Evolutionary conservation across 2,113 vertebrate species (phyloP).

Genomic region (Cacatua alba): DNA sequence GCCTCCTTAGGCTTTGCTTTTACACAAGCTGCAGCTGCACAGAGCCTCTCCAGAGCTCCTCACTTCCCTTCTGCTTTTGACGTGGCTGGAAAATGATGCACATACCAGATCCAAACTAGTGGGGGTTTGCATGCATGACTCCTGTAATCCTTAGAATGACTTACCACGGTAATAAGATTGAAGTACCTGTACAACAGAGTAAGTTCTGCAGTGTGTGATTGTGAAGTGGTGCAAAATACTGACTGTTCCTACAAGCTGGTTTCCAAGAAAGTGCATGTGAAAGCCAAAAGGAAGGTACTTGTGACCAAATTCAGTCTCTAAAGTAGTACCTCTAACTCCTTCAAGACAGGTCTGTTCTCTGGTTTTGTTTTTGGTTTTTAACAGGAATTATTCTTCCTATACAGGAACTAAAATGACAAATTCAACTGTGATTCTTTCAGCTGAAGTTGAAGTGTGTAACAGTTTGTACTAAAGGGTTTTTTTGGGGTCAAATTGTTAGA

Average conservation of each 20-base stretch:
- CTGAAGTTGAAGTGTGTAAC: not conserved
- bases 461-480: not conserved
- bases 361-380: not conserved
- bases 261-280: accelerated
- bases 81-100: constrained; percentile 44
- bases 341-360: not conserved
- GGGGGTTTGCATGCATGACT: constrained; percentile 15
- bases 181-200: not conserved
- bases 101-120: constrained; percentile 4
- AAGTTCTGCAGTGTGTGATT: not conserved
- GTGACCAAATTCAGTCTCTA: not conserved
- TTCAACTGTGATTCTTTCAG: not conserved
- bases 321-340: not conserved
- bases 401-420: not conserved
- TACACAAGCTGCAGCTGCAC: not conserved
- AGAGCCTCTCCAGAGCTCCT: not conserved
- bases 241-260: not conserved
- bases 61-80: not conserved
- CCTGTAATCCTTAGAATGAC: not conserved
- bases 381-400: not conserved
- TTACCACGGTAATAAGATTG: not conserved
- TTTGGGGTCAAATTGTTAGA: not conserved
- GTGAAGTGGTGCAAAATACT: constrained; percentile 55
- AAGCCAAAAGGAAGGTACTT: not conserved
- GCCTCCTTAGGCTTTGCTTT: not conserved